Evolutionary conservation across 1,140 invertebrate genomes (phyloP), one percentile per base, ranked within the genome.

Genomic region (Platyura marginata): DNA sequence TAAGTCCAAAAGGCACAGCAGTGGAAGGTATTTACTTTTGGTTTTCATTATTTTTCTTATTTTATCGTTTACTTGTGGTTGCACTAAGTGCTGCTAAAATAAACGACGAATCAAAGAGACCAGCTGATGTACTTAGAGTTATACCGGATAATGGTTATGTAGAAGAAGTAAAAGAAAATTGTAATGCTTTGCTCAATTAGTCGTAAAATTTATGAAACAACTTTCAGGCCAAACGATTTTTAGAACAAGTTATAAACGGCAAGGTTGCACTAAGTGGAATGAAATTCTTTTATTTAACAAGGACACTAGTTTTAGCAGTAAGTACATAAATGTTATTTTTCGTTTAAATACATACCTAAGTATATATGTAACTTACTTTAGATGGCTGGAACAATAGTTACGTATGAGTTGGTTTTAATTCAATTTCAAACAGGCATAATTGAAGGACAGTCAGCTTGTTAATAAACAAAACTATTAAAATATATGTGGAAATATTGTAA

Each of bases 341-440:
- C 3, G 8, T 18, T 39, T 8, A 39, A 39, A 21, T 39, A n/a
- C 37, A 39, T n/a, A 40, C 22, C 5, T 19, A 19, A 21, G 16
- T 39, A 19, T 21, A 19, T 39, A 21, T 21, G 6, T 39, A 9
- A 8, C 4, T 6, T 39, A 21, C 20, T 39, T 13, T 33, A 59
- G 57, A 59, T 59, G 55, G 55, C 57, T 20, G 75, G 75, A 32
- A 77, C 75, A 2, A 76, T 78, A 46, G 72, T 77, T 13, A 77
- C 75, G 3, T 79, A 79, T 46, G 76, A 79, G 55, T 50, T 78
- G 13, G 72, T 77, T 3, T 52, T 77, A 8, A 55, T 77, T 21
- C 74, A 77, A 51, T 75, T 76, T 36, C 34, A 36, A 36, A 16
- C n/a, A n/a, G n/a, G n/a, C n/a, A n/a, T n/a, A n/a, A n/a, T n/a